Percentiles rank a stretch among this genome's conserved stretches.
Conservation (phyloP, 2,888 invertebrate genomes). For the Stramonita haemastoma region DNA sequence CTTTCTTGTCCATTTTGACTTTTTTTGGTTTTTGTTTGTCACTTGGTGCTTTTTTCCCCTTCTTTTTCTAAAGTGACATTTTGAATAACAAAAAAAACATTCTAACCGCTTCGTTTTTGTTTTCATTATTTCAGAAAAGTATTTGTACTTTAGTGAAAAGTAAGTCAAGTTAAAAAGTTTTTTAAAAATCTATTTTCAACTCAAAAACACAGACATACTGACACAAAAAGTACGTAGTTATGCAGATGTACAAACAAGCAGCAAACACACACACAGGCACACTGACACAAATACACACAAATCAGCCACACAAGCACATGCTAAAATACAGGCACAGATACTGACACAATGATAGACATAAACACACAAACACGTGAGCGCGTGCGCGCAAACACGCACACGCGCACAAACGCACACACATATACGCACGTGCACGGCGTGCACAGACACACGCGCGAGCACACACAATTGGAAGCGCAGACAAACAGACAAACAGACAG, state of each 20-base stretch:
- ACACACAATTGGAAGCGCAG: slow-evolving; percentile 5
- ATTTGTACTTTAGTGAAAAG: no score
- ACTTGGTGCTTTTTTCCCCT: neutral
- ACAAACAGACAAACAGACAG: slow-evolving; percentile 9
- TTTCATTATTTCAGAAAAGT: no score
- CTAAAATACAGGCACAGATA: neutral
- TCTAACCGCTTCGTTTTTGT: no score
- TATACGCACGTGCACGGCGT: neutral
- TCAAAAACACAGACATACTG: neutral
- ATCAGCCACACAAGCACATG: neutral
- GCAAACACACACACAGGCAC: neutral
- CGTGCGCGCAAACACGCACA: neutral
- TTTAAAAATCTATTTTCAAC: no score
- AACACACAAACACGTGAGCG: neutral
- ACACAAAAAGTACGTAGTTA: neutral
- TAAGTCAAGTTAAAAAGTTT: no score
- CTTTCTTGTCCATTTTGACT: no score
- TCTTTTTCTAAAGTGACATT: neutral
- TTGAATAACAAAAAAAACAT: neutral
- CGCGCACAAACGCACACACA: neutral
- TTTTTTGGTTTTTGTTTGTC: neutral
- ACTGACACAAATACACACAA: neutral
- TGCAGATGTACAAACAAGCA: neutral
- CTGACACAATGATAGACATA: neutral
- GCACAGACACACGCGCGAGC: neutral